Evolutionary conservation across 1,140 invertebrate species (phyloP).

Genomic region (Samia ricini): DNA sequence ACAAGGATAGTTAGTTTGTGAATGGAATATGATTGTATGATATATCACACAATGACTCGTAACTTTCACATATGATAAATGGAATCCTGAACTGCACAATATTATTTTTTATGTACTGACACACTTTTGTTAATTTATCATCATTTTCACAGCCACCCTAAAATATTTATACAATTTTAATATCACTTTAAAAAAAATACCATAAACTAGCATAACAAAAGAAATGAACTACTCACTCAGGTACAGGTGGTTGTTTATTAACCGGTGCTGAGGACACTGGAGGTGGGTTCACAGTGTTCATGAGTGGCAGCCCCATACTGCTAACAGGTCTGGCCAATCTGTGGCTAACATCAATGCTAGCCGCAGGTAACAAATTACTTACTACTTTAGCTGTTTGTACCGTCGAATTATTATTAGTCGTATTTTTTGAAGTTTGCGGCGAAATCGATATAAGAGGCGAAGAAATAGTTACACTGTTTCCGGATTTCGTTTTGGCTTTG

Average conservation of each 20-base stretch:
- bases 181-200: too few species aligned
- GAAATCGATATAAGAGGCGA: constrained; percentile 64
- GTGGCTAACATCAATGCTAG: constrained; percentile 44
- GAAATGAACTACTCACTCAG: constrained; percentile 73
- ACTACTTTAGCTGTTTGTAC: constrained; percentile 52
- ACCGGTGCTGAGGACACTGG: constrained; percentile 20
- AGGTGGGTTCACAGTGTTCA: constrained; percentile 32
- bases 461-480: constrained; percentile 33
- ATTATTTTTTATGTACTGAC: too few species aligned
- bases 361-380: constrained; percentile 36
- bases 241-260: constrained; percentile 37
- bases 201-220: too few species aligned
- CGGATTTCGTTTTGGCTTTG: constrained; percentile 52
- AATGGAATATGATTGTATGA: too few species aligned
- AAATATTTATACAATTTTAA: too few species aligned
- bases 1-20: too few species aligned
- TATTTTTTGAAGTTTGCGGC: constrained; percentile 44
- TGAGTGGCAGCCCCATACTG: constrained; percentile 38
- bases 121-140: too few species aligned
- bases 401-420: constrained; percentile 42
- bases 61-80: too few species aligned
- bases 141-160: too few species aligned
- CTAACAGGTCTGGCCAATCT: constrained; percentile 57
- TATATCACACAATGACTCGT: too few species aligned
- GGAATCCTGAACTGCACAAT: too few species aligned